These are phyloP conservation scores for Axinella damicornis DNA, from an alignment of 37 sponge, comb jelly and placozoan genomes.

Conservation along the genomic window DNA sequence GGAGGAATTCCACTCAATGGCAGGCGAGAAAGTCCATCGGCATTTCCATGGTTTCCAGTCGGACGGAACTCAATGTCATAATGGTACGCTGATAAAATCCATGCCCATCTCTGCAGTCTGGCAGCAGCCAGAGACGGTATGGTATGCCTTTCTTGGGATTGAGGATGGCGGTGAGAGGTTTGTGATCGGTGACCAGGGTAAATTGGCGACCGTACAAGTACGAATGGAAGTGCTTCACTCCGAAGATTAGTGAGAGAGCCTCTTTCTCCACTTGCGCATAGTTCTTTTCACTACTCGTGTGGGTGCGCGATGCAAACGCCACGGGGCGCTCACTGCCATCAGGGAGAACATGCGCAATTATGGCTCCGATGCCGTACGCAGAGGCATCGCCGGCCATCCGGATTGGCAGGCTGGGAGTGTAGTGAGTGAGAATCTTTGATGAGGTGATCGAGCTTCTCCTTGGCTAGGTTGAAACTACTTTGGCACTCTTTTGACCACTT, in stretches of 20 bases:
- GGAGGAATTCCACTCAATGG: too few species aligned
- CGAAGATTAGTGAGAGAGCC: not conserved
- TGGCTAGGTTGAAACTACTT: not conserved
- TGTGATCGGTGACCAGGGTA: too few species aligned
- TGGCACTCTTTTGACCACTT: not conserved
- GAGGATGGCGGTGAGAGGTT: too few species aligned
- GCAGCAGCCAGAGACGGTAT: too few species aligned
- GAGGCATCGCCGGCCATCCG: conserved; percentile 2
- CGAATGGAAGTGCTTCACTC: conserved; percentile 5
- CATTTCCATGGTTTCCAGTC: too few species aligned
- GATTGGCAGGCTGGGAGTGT: not conserved
- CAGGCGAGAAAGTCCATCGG: too few species aligned
- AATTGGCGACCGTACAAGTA: too few species aligned
- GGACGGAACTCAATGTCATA: too few species aligned
- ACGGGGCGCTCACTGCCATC: conserved; percentile 12
- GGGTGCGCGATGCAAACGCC: not conserved
- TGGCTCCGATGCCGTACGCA: conserved; percentile 1
- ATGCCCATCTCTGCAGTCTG: too few species aligned
- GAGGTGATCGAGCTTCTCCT: conserved; percentile 1
- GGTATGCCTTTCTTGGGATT: too few species aligned
- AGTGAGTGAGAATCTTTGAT: not conserved
- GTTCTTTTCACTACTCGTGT: not conserved
- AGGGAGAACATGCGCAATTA: conserved; percentile 4
- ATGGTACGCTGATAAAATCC: too few species aligned
- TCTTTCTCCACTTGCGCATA: conserved; percentile 5